A percentile compares a stretch with the other conserved stretches of the same genome.
Conservation (phyloP, 2,888 invertebrate species). For the Beris chalybata region DNA sequence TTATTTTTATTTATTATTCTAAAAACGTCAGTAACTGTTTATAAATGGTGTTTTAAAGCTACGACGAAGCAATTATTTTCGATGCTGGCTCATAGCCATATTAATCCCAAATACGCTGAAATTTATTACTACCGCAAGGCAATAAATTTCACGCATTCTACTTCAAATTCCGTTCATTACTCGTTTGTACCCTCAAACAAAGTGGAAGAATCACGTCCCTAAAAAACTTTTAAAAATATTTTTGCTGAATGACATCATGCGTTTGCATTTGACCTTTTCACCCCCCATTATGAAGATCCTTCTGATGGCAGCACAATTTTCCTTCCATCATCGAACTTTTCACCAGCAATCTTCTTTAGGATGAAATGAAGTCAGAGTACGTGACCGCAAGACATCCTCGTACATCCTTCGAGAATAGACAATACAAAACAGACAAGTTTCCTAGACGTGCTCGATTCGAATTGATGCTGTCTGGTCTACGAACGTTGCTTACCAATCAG, state of each 20-base stretch:
- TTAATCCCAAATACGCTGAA: too few relatives aligned
- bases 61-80: too few relatives aligned
- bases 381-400: constrained; percentile 21
- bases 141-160: too few relatives aligned
- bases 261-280: constrained; percentile 1
- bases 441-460: constrained; percentile 29
- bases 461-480: constrained; percentile 20
- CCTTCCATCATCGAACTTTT: too few relatives aligned
- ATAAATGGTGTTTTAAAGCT: too few relatives aligned
- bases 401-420: not conserved
- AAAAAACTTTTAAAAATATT: not conserved
- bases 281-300: not conserved
- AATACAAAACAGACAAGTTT: constrained; percentile 21
- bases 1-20: too few relatives aligned
- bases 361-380: constrained; percentile 14
- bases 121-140: too few relatives aligned
- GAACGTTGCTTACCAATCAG: constrained; percentile 22
- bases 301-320: too few relatives aligned
- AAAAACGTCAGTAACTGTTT: too few relatives aligned
- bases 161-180: too few relatives aligned
- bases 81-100: too few relatives aligned
- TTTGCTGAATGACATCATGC: constrained; percentile 10
- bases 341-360: not conserved
- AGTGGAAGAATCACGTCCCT: not conserved
- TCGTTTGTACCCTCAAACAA: too few relatives aligned